Evolutionary conservation across 2,888 invertebrate species (phyloP).

Genomic region (Ganaspis brasiliensis): DNA sequence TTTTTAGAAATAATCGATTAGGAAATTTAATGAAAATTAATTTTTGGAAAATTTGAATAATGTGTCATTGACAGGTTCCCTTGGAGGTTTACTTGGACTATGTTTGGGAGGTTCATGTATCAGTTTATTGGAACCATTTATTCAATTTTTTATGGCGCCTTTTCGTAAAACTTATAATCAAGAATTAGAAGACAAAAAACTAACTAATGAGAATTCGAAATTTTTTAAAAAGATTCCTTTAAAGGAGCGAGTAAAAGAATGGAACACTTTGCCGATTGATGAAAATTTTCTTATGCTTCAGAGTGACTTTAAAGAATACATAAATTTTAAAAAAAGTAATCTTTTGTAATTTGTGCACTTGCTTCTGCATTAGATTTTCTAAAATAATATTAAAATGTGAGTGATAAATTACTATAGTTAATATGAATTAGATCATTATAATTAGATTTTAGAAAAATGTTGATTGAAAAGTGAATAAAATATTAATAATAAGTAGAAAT

Average conservation of each 20-base stretch:
- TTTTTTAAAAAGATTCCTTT: neutral
- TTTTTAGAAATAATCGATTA: too few species aligned
- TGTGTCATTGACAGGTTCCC: constrained; percentile 81
- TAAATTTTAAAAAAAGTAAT: neutral
- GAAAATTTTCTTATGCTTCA: neutral
- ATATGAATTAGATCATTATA: too few species aligned
- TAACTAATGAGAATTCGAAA: neutral
- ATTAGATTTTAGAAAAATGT: too few species aligned
- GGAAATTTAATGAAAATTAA: too few species aligned
- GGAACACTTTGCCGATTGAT: neutral
- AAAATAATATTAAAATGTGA: neutral
- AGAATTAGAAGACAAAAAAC: neutral
- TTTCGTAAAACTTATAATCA: neutral
- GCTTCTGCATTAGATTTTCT: too few species aligned
- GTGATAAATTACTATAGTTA: too few species aligned
- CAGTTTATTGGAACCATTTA: constrained; percentile 81
- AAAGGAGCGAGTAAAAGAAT: neutral
- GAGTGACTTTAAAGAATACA: neutral
- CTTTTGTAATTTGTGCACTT: too few species aligned
- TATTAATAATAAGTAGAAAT: too few species aligned
- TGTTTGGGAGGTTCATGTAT: constrained; percentile 85
- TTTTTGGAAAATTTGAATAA: too few species aligned
- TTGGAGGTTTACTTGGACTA: constrained; percentile 84
- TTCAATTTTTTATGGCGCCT: neutral
- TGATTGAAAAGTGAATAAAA: too few species aligned